These are phyloP conservation scores for Beris chalybata DNA, from an alignment of 2,888 invertebrate genomes.

Conservation along the genomic window DNA sequence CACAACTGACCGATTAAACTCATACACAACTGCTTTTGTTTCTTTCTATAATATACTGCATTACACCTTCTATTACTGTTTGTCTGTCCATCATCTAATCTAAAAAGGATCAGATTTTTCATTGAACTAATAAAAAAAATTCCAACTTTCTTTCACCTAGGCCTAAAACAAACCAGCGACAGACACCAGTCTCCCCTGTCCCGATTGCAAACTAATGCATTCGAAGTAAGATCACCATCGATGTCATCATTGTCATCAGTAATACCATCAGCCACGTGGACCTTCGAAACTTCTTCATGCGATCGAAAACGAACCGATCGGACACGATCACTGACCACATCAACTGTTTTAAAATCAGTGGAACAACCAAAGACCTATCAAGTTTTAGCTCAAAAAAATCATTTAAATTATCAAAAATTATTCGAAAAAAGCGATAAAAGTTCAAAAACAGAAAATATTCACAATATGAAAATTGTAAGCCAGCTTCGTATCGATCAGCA, in stretches of 20 bases:
- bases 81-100: too few species aligned
- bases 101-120: too few species aligned
- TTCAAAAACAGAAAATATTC: slow-evolving; percentile 2
- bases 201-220: not conserved
- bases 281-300: slow-evolving; percentile 5
- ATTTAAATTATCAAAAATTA: slow-evolving; percentile 23
- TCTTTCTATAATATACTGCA: too few species aligned
- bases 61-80: too few species aligned
- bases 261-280: slow-evolving; percentile 16
- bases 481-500: slow-evolving; percentile 5
- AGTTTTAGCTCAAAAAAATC: slow-evolving; percentile 35
- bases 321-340: not conserved
- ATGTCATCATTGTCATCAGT: not conserved
- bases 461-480: slow-evolving; percentile 1
- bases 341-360: slow-evolving; percentile 50
- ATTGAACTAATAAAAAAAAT: too few species aligned
- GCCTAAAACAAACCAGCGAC: slow-evolving; percentile 18
- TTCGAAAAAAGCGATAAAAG: slow-evolving; percentile 11
- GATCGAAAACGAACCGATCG: slow-evolving; percentile 16
- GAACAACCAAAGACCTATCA: slow-evolving; percentile 54
- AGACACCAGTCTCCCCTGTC: slow-evolving; percentile 1
- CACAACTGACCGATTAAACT: too few species aligned
- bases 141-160: slow-evolving; percentile 2
- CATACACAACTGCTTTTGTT: too few species aligned
- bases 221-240: slow-evolving; percentile 12